Evolutionary conservation across 2,888 invertebrate genomes (phyloP), one percentile per base, ranked within the genome.

Genomic region (Nycteola revayana): DNA sequence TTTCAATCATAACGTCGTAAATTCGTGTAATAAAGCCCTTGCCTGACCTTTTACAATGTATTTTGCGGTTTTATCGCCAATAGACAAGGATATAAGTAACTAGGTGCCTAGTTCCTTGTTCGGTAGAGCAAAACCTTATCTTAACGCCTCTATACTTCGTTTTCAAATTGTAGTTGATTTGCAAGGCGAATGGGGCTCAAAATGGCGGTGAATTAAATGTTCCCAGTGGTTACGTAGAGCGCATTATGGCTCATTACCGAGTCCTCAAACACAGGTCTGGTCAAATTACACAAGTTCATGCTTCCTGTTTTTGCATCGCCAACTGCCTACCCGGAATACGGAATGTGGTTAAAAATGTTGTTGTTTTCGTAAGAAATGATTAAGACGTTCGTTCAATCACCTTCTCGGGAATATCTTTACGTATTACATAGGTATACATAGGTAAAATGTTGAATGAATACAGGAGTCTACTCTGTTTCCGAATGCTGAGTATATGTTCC

Each of bases 181-280:
- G 49, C 57, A 34, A 49, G 28, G 42, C 34, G 47, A 60, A 64
- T 62, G 57, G 49, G 43, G 35, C 50, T 49, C 40, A 32, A 59
- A 64, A 69, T 66, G 49, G 51, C 32, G 32, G 54, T 40, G 47
- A 56, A 62, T 63, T 62, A 58, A 62, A 54, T 58, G 34, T 40
- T 36, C 32, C 32, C 33, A 38, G 44, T 32, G 35, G 47, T 45
- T 54, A 51, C 29, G 34, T 23, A 42, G 43, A 40, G 41, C 49
- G 42, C 52, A 66, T 67, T 64, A 66, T 44, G 32, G 36, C 53
- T 66, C 51, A 70, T 71, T 71, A 69, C 50, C 17, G 41, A 24
- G 46, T 45, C 38, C 51, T 56, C 51, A 59, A 65, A 57, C 55
- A 57, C 51, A 36, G 50, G 50, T 39, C 41, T 52, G 41, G 34